These are phyloP conservation scores for Oncorhynchus mykiss DNA, from an alignment of 2,113 vertebrate genomes.

Conservation along the genomic window DNA sequence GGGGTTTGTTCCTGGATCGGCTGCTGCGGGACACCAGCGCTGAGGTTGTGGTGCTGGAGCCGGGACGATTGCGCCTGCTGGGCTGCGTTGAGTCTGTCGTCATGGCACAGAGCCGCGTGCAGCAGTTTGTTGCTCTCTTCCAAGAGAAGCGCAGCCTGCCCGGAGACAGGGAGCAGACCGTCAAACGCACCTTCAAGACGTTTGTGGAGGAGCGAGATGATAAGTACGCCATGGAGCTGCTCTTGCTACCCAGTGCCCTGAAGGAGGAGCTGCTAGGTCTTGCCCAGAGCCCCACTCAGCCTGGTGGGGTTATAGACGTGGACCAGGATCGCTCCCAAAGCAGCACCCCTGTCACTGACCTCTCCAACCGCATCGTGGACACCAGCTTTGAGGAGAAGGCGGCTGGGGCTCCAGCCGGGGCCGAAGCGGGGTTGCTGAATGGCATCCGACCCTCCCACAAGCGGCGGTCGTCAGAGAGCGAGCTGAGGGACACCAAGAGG, in stretches of 20 bases:
- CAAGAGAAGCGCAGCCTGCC: constrained; percentile 82
- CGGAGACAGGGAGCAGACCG: constrained; percentile 78
- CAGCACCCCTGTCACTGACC: constrained; percentile 89
- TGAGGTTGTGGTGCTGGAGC: constrained; percentile 84
- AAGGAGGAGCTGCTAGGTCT: constrained; percentile 89
- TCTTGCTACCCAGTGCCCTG: constrained; percentile 89
- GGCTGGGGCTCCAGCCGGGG: constrained; percentile 28
- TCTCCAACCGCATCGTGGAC: constrained; percentile 87
- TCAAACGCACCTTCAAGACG: constrained; percentile 88
- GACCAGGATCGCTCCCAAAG: constrained; percentile 82
- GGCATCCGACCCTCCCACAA: constrained; percentile 80
- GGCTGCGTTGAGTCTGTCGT: constrained; percentile 89
- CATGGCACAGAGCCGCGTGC: constrained; percentile 92
- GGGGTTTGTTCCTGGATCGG: constrained; percentile 85
- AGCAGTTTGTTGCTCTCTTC: constrained; percentile 93
- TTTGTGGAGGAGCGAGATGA: constrained; percentile 91
- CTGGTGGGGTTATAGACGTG: constrained; percentile 28
- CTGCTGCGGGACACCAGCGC: constrained; percentile 91
- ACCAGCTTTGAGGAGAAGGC: constrained; percentile 79
- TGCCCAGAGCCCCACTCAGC: constrained; percentile 66
- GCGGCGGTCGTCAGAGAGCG: constrained; percentile 87
- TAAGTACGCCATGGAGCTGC: constrained; percentile 92
- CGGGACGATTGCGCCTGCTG: constrained; percentile 80
- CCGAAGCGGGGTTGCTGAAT: constrained; percentile 7
- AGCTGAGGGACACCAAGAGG: constrained; percentile 89